Base-by-base conservation (phyloP, 2,113 vertebrate species). In the Probosciger aterrimus region DNA sequence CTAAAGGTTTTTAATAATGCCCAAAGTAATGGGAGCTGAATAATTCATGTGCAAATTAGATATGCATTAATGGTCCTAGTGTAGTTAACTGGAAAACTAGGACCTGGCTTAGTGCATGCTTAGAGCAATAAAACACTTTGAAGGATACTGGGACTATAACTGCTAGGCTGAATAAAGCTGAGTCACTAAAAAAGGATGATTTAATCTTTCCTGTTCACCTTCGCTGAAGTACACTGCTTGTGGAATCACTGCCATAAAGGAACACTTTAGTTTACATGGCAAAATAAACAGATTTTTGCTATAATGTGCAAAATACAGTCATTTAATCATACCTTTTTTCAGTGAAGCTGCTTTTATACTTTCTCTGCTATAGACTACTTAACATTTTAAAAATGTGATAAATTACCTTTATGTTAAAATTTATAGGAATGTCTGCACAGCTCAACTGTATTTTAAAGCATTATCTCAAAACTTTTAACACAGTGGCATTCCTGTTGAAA, bases 21-120 rank as follows among this genome's bases (percentile, higher is more conserved):
- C 35, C 39, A 90, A 37, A 83, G 67, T 93, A 85, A 96, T 77
- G 78, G 49, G 19, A 88, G 59, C 10, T 95, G 92, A 96, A 97
- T 96, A 95, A 96, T 97, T 96, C 96, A 95, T 95, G 75, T 85
- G 46, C 82, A 80, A 95, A 94, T 94, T 92, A 95, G 84, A 88
- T 88, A 93, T 70, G 53, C 90, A 95, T 91, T 95, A 95, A 85
- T 87, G 71, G 74, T 74, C 67, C 44, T 23, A 37, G 67, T 63
- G 94, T 79, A 96, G 82, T 94, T 95, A 93, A 90, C 93, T 91
- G 81, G 81, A 95, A 95, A 95, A 82, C 67, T 80, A 69, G 78
- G 53, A 60, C 76, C 59, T 94, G 63, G 67, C 37, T 87, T 69
- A 68, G 57, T 75, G 81, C n/a, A 24, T 73, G 91, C 81, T 96